These are phyloP conservation scores for Harpalus rufipes DNA, from an alignment of 2,888 invertebrate genomes.

Conservation along the genomic window DNA sequence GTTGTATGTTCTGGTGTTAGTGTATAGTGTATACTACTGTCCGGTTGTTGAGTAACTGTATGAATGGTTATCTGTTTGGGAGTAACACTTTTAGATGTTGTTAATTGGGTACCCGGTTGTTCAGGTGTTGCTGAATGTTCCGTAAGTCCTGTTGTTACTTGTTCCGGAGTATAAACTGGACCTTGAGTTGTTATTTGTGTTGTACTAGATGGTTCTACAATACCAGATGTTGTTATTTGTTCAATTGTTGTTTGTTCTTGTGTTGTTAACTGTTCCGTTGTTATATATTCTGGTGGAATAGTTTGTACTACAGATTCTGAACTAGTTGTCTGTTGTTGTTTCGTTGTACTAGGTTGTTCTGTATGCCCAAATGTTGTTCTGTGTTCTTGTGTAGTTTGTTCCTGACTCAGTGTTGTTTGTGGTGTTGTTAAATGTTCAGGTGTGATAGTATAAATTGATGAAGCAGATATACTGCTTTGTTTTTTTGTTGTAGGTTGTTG, in stretches of 20 bases:
- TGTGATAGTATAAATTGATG: slow-evolving; percentile 47
- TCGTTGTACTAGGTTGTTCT: slow-evolving; percentile 18
- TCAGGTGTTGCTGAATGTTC: slow-evolving; percentile 28
- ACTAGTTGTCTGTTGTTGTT: background rate
- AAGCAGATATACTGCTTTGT: slow-evolving; percentile 18
- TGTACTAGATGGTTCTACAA: slow-evolving; percentile 16
- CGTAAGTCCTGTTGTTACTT: slow-evolving; percentile 11
- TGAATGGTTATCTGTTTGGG: slow-evolving; percentile 52
- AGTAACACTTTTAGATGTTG: slow-evolving; percentile 51
- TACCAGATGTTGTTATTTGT: slow-evolving; percentile 22
- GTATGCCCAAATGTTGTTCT: slow-evolving; percentile 25
- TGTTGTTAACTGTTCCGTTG: background rate
- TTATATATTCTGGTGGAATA: slow-evolving; percentile 5
- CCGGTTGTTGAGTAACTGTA: slow-evolving; percentile 48
- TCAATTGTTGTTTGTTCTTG: background rate
- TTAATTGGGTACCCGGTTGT: slow-evolving; percentile 6
- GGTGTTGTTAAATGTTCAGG: slow-evolving; percentile 28
- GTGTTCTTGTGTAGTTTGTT: slow-evolving; percentile 49
- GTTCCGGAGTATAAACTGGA: background rate
- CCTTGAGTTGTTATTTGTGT: slow-evolving; percentile 36
- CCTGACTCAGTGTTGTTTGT: background rate
- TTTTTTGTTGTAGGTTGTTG: slow-evolving; percentile 18
- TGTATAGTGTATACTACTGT: slow-evolving; percentile 34
- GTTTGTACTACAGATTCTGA: background rate
- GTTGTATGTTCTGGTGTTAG: slow-evolving; percentile 34